A percentile compares a stretch with the other conserved stretches of the same genome.
phyloP scores from a whole-genome alignment of 2,113 vertebrate genomes.

The Carollia perspicillata region DNA sequence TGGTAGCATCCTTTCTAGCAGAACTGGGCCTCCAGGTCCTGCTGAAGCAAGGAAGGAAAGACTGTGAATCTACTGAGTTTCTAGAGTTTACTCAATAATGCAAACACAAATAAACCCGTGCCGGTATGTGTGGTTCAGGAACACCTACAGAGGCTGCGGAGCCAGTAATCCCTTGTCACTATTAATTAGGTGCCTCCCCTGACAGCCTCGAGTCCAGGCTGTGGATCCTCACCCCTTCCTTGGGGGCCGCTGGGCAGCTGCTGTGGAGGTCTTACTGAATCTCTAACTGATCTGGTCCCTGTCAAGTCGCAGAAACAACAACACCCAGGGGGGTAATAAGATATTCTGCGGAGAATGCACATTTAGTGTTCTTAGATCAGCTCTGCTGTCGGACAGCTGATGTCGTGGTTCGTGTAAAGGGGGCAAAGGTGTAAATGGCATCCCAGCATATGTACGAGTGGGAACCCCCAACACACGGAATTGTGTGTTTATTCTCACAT shows the following conservation, averaged over 20 bases:
- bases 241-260: conserved; percentile 76
- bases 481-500: no score
- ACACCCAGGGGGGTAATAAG: conserved; percentile 65
- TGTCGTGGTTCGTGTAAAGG: neutral
- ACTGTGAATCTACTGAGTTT: conserved; percentile 77
- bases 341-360: conserved; percentile 73
- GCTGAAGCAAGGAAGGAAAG: conserved; percentile 13
- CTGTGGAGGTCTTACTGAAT: conserved; percentile 82
- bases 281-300: conserved; percentile 64
- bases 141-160: conserved; percentile 78
- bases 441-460: neutral
- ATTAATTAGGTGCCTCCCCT: conserved; percentile 83
- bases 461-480: no score
- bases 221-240: conserved; percentile 85
- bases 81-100: conserved; percentile 81
- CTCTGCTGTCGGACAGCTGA: conserved; percentile 11
- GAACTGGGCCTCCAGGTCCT: neutral
- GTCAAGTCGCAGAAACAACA: conserved; percentile 75
- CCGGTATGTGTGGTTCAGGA: conserved; percentile 75
- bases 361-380: conserved; percentile 60
- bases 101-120: conserved; percentile 85
- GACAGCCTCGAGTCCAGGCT: conserved; percentile 38
- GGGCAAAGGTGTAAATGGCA: neutral
- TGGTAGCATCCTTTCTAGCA: neutral
- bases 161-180: conserved; percentile 82